phyloP scores from a whole-genome alignment of 2,113 vertebrate genomes.

The Xyliphius kryptos region DNA sequence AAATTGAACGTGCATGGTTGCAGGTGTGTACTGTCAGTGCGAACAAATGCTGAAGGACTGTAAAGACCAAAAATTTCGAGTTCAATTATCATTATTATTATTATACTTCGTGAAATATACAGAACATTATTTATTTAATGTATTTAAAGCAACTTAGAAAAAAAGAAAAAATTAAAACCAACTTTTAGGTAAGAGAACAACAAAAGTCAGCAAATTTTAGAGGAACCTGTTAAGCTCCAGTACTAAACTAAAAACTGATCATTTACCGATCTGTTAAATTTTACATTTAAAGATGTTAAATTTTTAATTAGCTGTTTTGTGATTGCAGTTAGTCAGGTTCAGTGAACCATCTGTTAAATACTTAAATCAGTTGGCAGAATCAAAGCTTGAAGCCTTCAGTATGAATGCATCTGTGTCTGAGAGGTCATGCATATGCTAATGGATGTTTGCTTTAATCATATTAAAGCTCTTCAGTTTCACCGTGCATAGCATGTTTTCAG shows the following conservation, averaged over 20 bases:
- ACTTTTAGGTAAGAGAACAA: no score
- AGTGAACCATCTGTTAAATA: conserved; percentile 17
- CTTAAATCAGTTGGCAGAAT: conserved; percentile 16
- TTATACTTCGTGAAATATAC: no score
- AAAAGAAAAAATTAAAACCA: no score
- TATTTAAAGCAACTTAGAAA: no score
- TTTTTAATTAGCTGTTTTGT: conserved; percentile 9
- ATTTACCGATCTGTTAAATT: neutral
- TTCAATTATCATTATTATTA: no score
- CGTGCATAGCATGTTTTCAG: conserved; percentile 19
- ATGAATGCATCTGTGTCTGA: conserved; percentile 11
- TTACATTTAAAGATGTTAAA: neutral
- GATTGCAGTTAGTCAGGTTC: neutral
- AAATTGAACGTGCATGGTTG: neutral
- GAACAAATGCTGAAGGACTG: conserved; percentile 5
- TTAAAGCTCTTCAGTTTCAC: conserved; percentile 26
- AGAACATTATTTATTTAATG: no score
- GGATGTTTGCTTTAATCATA: conserved; percentile 35
- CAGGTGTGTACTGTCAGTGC: no score
- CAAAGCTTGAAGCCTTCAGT: conserved; percentile 3
- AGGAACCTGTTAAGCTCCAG: no score
- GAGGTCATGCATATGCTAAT: conserved; percentile 34
- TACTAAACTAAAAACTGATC: no score
- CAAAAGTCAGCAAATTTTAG: no score
- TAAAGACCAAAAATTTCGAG: conserved; percentile 1